These are phyloP conservation scores for Upupa epops DNA, from an alignment of 2,113 vertebrate genomes.

Conservation along the genomic window DNA sequence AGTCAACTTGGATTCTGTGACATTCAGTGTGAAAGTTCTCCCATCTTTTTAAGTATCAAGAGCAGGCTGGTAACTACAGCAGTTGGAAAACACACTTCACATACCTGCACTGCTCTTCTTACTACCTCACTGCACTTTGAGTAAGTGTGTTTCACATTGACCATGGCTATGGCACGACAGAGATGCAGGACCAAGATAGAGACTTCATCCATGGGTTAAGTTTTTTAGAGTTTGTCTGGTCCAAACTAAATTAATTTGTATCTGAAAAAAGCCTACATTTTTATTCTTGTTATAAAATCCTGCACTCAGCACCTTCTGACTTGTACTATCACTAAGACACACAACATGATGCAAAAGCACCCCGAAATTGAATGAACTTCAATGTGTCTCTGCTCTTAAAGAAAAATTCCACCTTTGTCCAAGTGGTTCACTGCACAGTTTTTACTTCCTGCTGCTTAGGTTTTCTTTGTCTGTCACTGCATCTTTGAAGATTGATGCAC, in stretches of 20 bases:
- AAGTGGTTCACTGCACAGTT: neutral
- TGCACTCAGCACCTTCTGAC: neutral
- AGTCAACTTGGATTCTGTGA: neutral
- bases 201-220: too few species aligned
- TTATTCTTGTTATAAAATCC: too few species aligned
- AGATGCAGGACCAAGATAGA: too few species aligned
- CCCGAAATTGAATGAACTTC: neutral
- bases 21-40: neutral
- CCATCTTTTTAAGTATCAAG: too few species aligned
- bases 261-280: too few species aligned
- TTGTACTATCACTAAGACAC: neutral
- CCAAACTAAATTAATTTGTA: too few species aligned
- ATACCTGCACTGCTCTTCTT: neutral
- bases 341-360: neutral
- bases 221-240: too few species aligned
- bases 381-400: neutral
- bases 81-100: neutral
- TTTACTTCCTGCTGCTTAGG: neutral
- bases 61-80: neutral
- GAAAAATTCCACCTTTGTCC: neutral
- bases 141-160: neutral
- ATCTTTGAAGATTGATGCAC: neutral
- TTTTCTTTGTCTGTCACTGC: neutral
- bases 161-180: neutral
- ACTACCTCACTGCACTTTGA: neutral